Evolutionary conservation across 2,797 vertebrate species (phyloP).

Genomic region (Helarctos malayanus): DNA sequence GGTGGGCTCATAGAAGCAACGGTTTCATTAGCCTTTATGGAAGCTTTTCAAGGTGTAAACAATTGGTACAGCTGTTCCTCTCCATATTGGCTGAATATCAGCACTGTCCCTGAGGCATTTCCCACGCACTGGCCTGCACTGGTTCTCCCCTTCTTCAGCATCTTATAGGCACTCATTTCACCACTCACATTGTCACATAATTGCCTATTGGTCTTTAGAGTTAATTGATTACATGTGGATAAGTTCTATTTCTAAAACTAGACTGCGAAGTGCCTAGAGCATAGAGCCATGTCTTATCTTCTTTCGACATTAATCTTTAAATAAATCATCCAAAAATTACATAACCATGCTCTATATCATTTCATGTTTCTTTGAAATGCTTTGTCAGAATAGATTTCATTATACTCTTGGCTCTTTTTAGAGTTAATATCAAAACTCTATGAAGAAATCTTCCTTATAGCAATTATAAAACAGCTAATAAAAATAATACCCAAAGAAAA

Average conservation of each 20-base stretch:
- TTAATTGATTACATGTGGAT: background rate
- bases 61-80: background rate
- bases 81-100: background rate
- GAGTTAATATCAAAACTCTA: background rate
- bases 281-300: background rate
- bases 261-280: background rate
- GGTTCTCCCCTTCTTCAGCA: background rate
- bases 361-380: background rate
- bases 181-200: background rate
- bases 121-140: background rate
- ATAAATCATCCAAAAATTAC: background rate
- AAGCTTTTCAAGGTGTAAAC: background rate
- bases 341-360: background rate
- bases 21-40: background rate
- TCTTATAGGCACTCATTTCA: background rate
- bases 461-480: background rate
- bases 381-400: background rate
- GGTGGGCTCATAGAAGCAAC: background rate
- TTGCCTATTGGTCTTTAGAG: background rate
- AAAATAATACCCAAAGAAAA: background rate
- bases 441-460: background rate
- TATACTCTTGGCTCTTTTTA: background rate
- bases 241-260: background rate
- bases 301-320: constrained; percentile 24
- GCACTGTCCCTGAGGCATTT: background rate